Conservation (phyloP, 1,140 invertebrate genomes). For the Telenomus remus region DNA sequence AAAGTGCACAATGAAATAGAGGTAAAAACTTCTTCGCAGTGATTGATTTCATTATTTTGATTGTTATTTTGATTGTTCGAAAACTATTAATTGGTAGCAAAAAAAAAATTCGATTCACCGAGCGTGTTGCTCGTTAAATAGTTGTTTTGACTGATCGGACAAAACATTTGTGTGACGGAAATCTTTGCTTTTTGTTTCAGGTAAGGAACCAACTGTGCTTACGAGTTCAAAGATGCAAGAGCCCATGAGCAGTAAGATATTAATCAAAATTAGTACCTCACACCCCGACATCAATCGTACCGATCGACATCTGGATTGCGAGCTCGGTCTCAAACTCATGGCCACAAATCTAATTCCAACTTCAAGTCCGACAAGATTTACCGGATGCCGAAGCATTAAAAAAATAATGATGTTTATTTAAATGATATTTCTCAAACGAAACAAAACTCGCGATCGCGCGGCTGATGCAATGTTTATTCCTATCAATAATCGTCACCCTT, state of each 20-base stretch:
- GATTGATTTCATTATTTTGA: too few relatives aligned
- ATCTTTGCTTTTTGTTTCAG: constrained; percentile 37
- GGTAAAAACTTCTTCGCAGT: too few relatives aligned
- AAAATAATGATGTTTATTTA: constrained; percentile 29
- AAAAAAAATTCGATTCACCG: constrained; percentile 9
- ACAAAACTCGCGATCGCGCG: too few relatives aligned
- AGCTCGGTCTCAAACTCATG: not conserved
- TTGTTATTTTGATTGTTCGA: constrained; percentile 1
- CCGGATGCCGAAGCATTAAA: not conserved
- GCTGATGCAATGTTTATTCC: too few relatives aligned
- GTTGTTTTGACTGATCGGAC: constrained; percentile 18
- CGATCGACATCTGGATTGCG: constrained; percentile 42
- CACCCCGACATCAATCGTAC: constrained; percentile 32
- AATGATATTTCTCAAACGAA: too few relatives aligned
- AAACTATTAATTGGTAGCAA: constrained; percentile 7
- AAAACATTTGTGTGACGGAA: constrained; percentile 21
- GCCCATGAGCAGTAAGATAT: constrained; percentile 29
- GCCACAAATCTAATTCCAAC: constrained; percentile 31
- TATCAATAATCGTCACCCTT: too few relatives aligned
- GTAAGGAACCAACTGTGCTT: constrained; percentile 35
- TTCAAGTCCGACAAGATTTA: constrained; percentile 14
- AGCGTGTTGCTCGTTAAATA: too few relatives aligned
- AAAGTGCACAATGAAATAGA: too few relatives aligned
- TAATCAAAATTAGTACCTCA: constrained; percentile 50
- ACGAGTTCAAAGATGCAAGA: constrained; percentile 12